Evolutionary conservation across 2,797 vertebrate genomes (phyloP).

Genomic region (Fringilla coelebs): DNA sequence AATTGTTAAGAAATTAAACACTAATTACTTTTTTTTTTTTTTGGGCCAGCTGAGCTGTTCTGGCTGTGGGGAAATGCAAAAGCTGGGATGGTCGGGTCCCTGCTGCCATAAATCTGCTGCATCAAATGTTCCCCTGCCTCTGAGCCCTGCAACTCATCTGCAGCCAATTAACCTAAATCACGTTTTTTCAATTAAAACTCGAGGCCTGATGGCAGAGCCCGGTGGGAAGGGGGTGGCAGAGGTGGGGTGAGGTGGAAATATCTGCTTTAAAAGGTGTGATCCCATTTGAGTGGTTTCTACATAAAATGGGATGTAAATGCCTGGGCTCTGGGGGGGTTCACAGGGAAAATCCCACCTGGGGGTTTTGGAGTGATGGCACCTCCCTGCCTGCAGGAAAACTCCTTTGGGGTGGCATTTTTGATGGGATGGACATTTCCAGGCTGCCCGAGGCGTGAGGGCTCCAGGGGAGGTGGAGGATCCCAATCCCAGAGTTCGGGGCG

Average conservation of each 20-base stretch:
- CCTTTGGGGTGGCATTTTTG: background rate
- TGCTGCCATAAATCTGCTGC: slow-evolving; percentile 59
- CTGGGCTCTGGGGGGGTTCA: background rate
- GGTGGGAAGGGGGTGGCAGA: slow-evolving; percentile 41
- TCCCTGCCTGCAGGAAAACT: accelerated
- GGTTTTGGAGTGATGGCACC: accelerated
- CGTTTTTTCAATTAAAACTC: slow-evolving; percentile 70
- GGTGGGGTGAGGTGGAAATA: slow-evolving; percentile 68
- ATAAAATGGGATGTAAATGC: slow-evolving; percentile 46
- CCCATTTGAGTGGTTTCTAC: slow-evolving; percentile 68
- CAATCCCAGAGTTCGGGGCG: accelerated
- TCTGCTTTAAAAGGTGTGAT: slow-evolving; percentile 75
- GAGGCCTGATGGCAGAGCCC: background rate
- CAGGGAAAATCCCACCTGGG: background rate
- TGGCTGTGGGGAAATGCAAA: slow-evolving; percentile 51
- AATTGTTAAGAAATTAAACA: slow-evolving; percentile 81
- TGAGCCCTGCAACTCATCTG: slow-evolving; percentile 66
- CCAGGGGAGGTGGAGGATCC: background rate
- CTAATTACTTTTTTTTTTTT: slow-evolving; percentile 70
- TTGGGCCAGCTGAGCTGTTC: slow-evolving; percentile 59
- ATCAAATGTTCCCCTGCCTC: slow-evolving; percentile 43
- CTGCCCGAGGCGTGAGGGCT: background rate
- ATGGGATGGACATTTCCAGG: background rate
- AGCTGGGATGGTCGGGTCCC: slow-evolving; percentile 26
- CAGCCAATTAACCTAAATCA: slow-evolving; percentile 77